Conservation (phyloP, 1,140 invertebrate genomes). For the Potamilus streckersoni region DNA sequence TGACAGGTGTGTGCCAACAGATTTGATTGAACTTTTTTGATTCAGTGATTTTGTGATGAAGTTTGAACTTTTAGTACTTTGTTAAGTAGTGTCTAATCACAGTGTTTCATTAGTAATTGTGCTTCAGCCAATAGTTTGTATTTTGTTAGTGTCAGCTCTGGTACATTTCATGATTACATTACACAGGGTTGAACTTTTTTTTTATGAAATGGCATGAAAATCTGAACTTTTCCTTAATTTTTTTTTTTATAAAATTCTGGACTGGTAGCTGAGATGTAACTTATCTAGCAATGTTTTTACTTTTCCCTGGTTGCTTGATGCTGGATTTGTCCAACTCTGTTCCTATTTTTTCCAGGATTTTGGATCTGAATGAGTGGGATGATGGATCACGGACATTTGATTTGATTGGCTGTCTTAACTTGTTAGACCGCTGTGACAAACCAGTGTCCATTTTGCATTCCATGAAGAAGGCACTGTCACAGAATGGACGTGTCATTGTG, state of each 20-base stretch:
- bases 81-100: too few relatives aligned
- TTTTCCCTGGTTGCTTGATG: not conserved
- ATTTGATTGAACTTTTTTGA: too few relatives aligned
- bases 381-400: constrained; percentile 74
- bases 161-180: not conserved
- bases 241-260: not conserved
- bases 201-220: not conserved
- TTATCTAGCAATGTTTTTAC: not conserved
- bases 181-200: too few relatives aligned
- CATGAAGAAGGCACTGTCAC: constrained; percentile 75
- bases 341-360: constrained; percentile 75
- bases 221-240: not conserved
- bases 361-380: constrained; percentile 82
- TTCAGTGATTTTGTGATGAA: too few relatives aligned
- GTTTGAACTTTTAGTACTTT: too few relatives aligned
- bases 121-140: too few relatives aligned
- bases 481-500: constrained; percentile 79
- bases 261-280: not conserved
- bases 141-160: not conserved
- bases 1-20: too few relatives aligned
- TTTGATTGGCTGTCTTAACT: constrained; percentile 87
- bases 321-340: not conserved
- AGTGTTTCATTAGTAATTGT: too few relatives aligned
- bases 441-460: constrained; percentile 80
- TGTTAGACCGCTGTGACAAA: constrained; percentile 88